Base-by-base conservation (phyloP, 2,797 vertebrate species). In the Paguma larvata region DNA sequence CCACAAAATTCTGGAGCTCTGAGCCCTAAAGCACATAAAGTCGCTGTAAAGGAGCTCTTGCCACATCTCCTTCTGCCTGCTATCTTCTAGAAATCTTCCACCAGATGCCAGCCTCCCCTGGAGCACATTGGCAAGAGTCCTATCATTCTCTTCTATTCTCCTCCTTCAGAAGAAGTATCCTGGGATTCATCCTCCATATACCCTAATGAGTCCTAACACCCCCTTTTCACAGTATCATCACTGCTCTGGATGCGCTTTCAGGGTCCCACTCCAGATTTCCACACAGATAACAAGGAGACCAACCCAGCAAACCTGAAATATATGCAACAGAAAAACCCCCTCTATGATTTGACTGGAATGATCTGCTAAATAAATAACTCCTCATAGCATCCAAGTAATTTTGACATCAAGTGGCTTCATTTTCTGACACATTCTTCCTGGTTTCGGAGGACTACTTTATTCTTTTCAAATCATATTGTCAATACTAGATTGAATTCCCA, bases 401-500 rank as follows among this genome's bases (percentile, higher is more conserved):
- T 88, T 89, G 25, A 88, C 18, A 65, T 92, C 75, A 67, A 83
- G 44, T n/a, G 56, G 67, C 11, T 53, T 93, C 91, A 90, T 65
- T 97, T 94, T 77, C 62, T 85, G 85, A 79, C 56, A 87, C 63
- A 59, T 34, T 89, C 77, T 95, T 91, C 44, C n/a, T 68, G 41
- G 56, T 92, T 44, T 75, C 16, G 48, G 46, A 95, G 73, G 34
- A 56, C 77, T 51, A 51, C 62, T 91, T 92, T 83, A 87, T 91
- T 90, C 72, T 95, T 95, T 94, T 59, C 14, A 94, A 97, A 89
- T 88, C 67, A 84, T 51, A 32, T 7, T 65, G 62, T 96, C 77
- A 95, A 82, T 53, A 92, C 79, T 51, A 92, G 44, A 87, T 38
- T 94, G 70, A 94, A 87, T 88, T 88, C 79, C 44, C 90, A 97